These are phyloP conservation scores for Gastracanthus pulcherrimus DNA, from an alignment of 2,888 invertebrate genomes.

Conservation along the genomic window DNA sequence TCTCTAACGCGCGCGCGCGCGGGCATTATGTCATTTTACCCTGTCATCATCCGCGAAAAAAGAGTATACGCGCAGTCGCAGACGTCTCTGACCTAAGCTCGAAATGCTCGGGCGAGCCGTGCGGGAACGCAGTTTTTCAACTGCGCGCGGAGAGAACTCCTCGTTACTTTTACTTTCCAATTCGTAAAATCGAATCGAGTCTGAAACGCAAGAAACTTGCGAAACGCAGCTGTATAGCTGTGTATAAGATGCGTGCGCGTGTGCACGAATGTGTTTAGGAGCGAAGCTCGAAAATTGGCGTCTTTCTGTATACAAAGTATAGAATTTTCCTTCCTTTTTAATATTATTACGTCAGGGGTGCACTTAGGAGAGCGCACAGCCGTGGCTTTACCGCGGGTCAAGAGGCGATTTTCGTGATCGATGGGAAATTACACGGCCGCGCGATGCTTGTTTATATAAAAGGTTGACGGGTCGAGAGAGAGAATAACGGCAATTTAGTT, in stretches of 20 bases:
- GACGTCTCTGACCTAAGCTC: not conserved
- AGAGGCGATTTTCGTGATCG: not conserved
- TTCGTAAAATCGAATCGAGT: not conserved
- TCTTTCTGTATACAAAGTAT: not conserved
- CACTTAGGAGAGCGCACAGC: no score
- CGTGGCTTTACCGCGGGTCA: not conserved
- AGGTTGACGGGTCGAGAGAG: not conserved
- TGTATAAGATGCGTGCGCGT: not conserved
- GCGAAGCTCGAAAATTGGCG: no score
- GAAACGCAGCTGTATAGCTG: no score
- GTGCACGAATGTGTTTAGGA: no score
- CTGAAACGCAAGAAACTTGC: not conserved
- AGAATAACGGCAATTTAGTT: not conserved
- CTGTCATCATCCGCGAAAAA: conserved; percentile 40
- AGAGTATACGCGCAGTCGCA: not conserved
- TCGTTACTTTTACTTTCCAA: conserved; percentile 39
- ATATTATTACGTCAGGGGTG: conserved; percentile 5
- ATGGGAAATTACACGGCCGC: not conserved
- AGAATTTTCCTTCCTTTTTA: not conserved
- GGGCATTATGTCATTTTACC: conserved; percentile 52
- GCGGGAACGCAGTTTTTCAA: not conserved
- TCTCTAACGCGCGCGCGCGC: not conserved
- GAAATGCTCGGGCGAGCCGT: not conserved
- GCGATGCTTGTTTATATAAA: not conserved
- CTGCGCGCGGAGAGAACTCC: not conserved